Evolutionary conservation across 2,797 vertebrate genomes (phyloP), one percentile per base, ranked within the genome.

Genomic region (Sus cebifrons): DNA sequence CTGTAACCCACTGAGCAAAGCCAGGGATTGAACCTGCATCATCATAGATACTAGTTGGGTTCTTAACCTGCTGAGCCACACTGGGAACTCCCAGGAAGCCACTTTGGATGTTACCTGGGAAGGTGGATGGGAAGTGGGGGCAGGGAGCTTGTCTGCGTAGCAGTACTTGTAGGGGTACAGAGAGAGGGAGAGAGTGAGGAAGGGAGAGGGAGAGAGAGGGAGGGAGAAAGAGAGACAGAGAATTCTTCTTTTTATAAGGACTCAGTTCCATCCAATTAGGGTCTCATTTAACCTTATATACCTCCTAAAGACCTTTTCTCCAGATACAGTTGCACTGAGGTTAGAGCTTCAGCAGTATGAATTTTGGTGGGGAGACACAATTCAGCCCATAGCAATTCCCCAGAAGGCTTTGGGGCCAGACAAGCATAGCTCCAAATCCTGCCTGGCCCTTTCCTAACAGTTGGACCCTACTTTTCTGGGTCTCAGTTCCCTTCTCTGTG

Each of bases 331-430:
- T 65, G 77, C 44, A 3, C 29, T 71, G 73, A 49, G 32, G 73
- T 90, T 78, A 78, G 81, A 74, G 65, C n/a, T 62, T 79, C 16
- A 88, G 44, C 44, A 56, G 9, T 54, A 12, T 64, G 87, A 86
- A 44, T 32, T 64, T 83, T 62, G 4, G 36, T 15, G 8, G 52
- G 25, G 40, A 44, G 54, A 81, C 44, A 12, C 15, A 64, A 14
- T 75, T 75, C 32, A 95, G 56, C 52, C 73, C 73, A 12, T 71
- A 71, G 65, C 44, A 65, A 79, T 73, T 23, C 36, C 15, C 10
- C 6, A 68, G 75, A 25, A 15, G 44, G n/a, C 27, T 87, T 49
- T 64, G 44, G 32, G 58, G 52, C 15, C 65, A 90, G 70, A 75
- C 11, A 89, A 60, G 27, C 11, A 1, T 20, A n/a, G 25, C 68